Conservation (phyloP, 2,888 invertebrate species). For the Euzetes globulus region DNA sequence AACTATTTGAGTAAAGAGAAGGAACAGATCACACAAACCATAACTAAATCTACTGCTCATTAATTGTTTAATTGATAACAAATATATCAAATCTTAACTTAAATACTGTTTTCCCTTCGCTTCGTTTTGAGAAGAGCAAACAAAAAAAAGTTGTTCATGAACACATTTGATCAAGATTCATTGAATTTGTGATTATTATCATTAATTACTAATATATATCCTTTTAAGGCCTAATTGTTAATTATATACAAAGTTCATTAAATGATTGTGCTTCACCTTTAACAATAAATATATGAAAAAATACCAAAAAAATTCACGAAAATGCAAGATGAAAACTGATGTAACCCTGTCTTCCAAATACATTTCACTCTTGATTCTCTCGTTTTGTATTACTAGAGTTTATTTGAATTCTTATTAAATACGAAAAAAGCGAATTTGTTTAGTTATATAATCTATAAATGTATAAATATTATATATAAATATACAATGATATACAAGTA, state of each 20-base stretch:
- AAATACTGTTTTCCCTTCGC: background rate
- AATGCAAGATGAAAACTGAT: conserved; percentile 19
- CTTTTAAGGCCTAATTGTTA: conserved; percentile 24
- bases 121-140: too few relatives aligned
- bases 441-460: conserved; percentile 8
- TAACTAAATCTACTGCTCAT: conserved; percentile 16
- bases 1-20: background rate
- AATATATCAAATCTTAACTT: background rate
- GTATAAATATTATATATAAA: background rate
- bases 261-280: conserved; percentile 8
- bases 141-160: background rate
- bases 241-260: conserved; percentile 8
- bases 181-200: conserved; percentile 8
- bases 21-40: background rate
- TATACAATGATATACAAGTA: conserved; percentile 4
- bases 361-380: background rate
- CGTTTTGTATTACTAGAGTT: conserved; percentile 22
- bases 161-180: background rate
- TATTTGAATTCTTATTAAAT: background rate
- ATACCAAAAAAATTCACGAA: background rate
- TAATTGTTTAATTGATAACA: background rate
- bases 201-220: background rate
- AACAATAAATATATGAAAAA: background rate
- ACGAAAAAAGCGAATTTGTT: background rate
- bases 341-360: conserved; percentile 19